These are phyloP conservation scores for Neuroterus valhalla DNA, from an alignment of 1,140 invertebrate species.

Conservation along the genomic window DNA sequence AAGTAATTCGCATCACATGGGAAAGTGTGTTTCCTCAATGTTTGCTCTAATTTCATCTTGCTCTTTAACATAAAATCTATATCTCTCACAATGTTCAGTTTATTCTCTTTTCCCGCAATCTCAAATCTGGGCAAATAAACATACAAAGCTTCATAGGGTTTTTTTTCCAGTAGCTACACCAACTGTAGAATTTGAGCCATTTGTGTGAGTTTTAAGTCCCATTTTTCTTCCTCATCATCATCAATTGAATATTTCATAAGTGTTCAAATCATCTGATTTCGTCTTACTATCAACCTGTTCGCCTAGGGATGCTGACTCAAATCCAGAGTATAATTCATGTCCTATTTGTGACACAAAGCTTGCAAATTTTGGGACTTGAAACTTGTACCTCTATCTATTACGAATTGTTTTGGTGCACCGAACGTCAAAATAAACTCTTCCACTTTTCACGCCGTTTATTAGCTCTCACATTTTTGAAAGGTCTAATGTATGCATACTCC, in stretches of 20 bases:
- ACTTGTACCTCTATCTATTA: not conserved
- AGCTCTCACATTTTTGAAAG: slow-evolving; percentile 11
- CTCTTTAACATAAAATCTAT: not conserved
- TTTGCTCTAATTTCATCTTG: slow-evolving; percentile 18
- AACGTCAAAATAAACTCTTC: slow-evolving; percentile 7
- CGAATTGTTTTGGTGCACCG: not conserved
- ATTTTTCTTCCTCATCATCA: too few species aligned
- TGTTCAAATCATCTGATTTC: too few species aligned
- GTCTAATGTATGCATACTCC: not conserved
- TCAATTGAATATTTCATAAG: too few species aligned
- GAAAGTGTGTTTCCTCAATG: not conserved
- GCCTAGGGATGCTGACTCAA: too few species aligned
- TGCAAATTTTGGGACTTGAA: slow-evolving; percentile 1
- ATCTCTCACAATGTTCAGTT: slow-evolving; percentile 21
- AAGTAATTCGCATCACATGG: too few species aligned
- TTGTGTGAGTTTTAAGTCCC: too few species aligned
- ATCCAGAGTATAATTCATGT: too few species aligned
- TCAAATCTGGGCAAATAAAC: slow-evolving; percentile 35
- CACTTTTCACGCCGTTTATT: not conserved
- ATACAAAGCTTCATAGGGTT: slow-evolving; percentile 21
- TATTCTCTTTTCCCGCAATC: slow-evolving; percentile 13
- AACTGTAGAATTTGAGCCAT: slow-evolving; percentile 23
- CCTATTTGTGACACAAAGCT: not conserved
- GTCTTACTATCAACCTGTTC: slow-evolving; percentile 3
- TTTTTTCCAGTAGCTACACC: slow-evolving; percentile 31